Evolutionary conservation across 2,797 vertebrate genomes (phyloP).

Genomic region (Chelidonichthys spinosus): DNA sequence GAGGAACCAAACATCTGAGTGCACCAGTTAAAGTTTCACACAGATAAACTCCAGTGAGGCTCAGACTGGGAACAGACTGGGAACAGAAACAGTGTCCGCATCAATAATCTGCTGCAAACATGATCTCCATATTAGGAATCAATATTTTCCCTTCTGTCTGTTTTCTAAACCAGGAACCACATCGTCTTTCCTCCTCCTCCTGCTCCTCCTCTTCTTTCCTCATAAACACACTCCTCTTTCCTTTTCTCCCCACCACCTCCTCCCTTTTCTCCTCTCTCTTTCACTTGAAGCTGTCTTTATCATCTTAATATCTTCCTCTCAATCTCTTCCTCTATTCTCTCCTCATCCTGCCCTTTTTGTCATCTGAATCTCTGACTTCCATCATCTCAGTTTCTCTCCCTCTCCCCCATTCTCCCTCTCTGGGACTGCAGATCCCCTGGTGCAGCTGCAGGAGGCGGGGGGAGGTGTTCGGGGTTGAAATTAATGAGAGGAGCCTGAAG

Average conservation of each 20-base stretch:
- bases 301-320: not conserved
- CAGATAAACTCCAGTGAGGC: not conserved
- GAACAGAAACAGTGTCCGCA: slow-evolving; percentile 9
- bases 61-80: slow-evolving; percentile 10
- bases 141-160: slow-evolving; percentile 21
- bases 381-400: slow-evolving; percentile 27
- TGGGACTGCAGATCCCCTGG: slow-evolving; percentile 66
- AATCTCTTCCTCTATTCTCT: not conserved
- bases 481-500: slow-evolving; percentile 82
- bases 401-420: slow-evolving; percentile 19
- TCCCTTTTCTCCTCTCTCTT: not conserved
- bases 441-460: slow-evolving; percentile 62
- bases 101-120: slow-evolving; percentile 37
- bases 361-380: slow-evolving; percentile 31
- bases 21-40: not conserved
- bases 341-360: not conserved
- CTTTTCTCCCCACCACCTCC: not conserved
- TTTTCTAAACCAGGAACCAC: not conserved
- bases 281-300: slow-evolving; percentile 9
- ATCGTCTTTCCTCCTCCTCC: not conserved
- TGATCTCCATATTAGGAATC: slow-evolving; percentile 47
- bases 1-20: not conserved
- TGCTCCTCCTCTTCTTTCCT: not conserved
- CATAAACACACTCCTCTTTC: not conserved
- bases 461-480: slow-evolving; percentile 61